Base-by-base conservation (phyloP, 2,888 invertebrate genomes). In the Megastigmus dorsalis region DNA sequence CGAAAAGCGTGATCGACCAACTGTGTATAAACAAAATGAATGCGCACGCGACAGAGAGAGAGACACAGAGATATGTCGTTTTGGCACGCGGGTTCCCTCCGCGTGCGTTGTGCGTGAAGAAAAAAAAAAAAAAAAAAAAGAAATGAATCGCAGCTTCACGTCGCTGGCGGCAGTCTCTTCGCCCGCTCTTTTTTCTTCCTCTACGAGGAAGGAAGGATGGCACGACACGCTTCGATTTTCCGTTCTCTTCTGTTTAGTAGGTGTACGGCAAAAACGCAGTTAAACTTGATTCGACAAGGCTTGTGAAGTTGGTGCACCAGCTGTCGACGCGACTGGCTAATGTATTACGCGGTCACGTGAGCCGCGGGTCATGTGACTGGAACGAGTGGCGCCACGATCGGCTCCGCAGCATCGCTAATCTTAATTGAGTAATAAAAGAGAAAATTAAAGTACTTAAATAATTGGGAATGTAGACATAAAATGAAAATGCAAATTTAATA, bases 111-210 rank as follows among this genome's bases (percentile, higher is more conserved):
- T 36, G 38, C 15, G 63, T n/a, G 18, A 9, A 38, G 54, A 75
- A 65, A 60, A n/a, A n/a, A n/a, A n/a, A n/a, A n/a, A n/a, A n/a
- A n/a, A n/a, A n/a, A n/a, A n/a, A n/a, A n/a, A n/a, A n/a, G n/a
- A n/a, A n/a, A n/a, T n/a, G n/a, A n/a, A 65, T 60, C 54, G 65
- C 50, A 60, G 66, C 60, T 71, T 60, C 65, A 36, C 62, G 60
- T 33, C 18, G 69, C 74, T 68, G 63, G 74, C 74, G 68, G 68
- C 69, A 57, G 70, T 48, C 33, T 45, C 60, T 70, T 71, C 66
- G 67, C 45, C 52, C 59, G 68, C 68, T 76, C 55, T 67, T 63
- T 69, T 68, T 69, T 68, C 67, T 70, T 69, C 66, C 71, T 50
- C 48, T 33, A 38, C 30, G 70, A 75, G 70, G 66, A 59, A 59